Evolutionary conservation across 2,888 invertebrate genomes (phyloP), one percentile per base, ranked within the genome.

Genomic region (Spisula subtruncata): DNA sequence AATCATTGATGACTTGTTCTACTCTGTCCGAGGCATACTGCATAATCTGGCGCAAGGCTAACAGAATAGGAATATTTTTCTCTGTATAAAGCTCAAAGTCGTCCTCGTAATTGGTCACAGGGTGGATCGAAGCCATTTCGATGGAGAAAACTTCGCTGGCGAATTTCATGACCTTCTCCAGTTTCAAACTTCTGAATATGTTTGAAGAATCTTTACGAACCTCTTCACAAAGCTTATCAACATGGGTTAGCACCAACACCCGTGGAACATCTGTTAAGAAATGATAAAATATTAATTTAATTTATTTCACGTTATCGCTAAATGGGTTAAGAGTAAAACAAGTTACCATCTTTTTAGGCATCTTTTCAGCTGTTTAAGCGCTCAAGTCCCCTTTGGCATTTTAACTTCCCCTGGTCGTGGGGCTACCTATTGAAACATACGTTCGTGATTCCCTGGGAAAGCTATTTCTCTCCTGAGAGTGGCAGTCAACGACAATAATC

Each of bases 121-220:
- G 71, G 14, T 71, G 71, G 10, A 71, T 71, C 0, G 71, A 71
- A 25, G 71, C 29, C 29, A 71, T 0, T 29, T 71, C 29, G 16
- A 71, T 71, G 6, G 71, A 71, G 32, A 71, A 71, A 10, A 71
- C 71, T 25, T 71, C 71, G 29, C 71, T 71, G 8, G 71, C 71
- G 1, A 5, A 29, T 29, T 71, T 29, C 29, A 71, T 32, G 2
- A 29, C 71, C 16, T 5, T 29, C 25, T 71, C 16, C 1, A 71
- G 25, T 29, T n/a, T 71, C 14, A 71, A 14, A 14, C 71, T 71
- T 71, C 71, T 71, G 16, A 71, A 71, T 14, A 71, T 71, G 14
- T 71, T 71, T 14, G 25, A 5, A 25, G 71, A 4, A 71, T 71
- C 8, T 0, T 29, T 25, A 14, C 32, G 6, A 29, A 71, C 29